phyloP scores from a whole-genome alignment of 2,113 vertebrate genomes.

The Pseudorhombus dupliciocellatus region DNA sequence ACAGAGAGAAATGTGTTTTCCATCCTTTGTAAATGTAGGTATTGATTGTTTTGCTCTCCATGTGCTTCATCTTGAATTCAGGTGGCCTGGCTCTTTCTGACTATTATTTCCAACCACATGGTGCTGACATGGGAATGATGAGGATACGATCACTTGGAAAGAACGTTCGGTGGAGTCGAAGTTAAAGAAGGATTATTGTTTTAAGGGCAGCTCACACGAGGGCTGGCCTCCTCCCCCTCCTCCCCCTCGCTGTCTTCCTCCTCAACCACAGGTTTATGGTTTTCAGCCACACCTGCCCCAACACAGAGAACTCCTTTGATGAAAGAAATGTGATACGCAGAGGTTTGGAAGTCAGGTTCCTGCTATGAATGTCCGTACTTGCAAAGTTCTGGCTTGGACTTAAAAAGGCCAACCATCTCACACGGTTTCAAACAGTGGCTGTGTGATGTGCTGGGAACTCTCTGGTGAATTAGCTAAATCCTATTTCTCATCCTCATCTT shows the following conservation, averaged over 20 bases:
- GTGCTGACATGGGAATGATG: constrained; percentile 57
- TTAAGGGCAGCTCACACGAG: constrained; percentile 44
- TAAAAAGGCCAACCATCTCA: constrained; percentile 25
- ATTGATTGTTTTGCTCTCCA: constrained; percentile 38
- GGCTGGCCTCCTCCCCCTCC: constrained; percentile 32
- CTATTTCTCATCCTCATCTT: neutral
- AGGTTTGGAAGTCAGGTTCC: constrained; percentile 32
- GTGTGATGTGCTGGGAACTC: constrained; percentile 1
- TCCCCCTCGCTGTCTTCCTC: constrained; percentile 31
- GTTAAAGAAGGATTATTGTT: constrained; percentile 63
- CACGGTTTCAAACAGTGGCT: constrained; percentile 7
- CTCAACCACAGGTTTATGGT: constrained; percentile 52
- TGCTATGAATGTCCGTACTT: constrained; percentile 27
- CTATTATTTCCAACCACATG: constrained; percentile 48
- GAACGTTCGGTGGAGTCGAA: constrained; percentile 9
- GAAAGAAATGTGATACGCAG: constrained; percentile 59
- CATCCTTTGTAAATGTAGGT: constrained; percentile 13
- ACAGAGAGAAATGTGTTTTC: constrained; percentile 28
- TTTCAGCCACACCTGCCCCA: constrained; percentile 66
- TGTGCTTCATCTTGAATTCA: constrained; percentile 36
- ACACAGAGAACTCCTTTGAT: constrained; percentile 69
- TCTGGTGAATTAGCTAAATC: constrained; percentile 3
- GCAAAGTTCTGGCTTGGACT: constrained; percentile 22
- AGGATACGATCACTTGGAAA: constrained; percentile 60
- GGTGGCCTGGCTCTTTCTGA: constrained; percentile 6